Evolutionary conservation across 1,140 invertebrate genomes (phyloP).

Genomic region (Diploscapter pachys): DNA sequence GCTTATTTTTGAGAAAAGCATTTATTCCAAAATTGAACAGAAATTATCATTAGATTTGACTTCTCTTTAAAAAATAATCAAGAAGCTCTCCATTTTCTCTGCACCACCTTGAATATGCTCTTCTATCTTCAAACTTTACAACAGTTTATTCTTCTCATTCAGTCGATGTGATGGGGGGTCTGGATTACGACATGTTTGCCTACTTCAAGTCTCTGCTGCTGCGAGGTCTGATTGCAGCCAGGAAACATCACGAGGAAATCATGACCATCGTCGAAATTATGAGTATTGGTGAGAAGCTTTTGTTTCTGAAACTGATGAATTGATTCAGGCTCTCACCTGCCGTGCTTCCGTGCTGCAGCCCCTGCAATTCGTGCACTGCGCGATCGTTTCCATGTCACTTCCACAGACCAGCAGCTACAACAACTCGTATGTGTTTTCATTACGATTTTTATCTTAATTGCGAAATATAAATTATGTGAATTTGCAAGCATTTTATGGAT

Average conservation of each 20-base stretch:
- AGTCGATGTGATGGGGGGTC: slow-evolving; percentile 95
- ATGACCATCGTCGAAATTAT: slow-evolving; percentile 94
- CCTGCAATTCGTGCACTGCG: slow-evolving; percentile 78
- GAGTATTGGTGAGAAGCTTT: slow-evolving; percentile 75
- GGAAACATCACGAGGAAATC: slow-evolving; percentile 94
- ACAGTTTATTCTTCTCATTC: not conserved
- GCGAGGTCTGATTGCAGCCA: slow-evolving; percentile 86
- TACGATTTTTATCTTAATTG: not conserved
- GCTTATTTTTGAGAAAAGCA: no score
- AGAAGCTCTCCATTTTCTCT: no score
- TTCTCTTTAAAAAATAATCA: no score
- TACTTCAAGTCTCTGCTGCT: slow-evolving; percentile 96
- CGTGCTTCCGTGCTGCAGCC: slow-evolving; percentile 85
- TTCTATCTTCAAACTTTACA: no score
- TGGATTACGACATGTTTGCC: slow-evolving; percentile 90
- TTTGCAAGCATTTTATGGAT: no score
- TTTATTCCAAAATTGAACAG: no score
- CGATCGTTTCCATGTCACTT: slow-evolving; percentile 85
- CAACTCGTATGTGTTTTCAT: slow-evolving; percentile 68
- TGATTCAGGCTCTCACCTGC: slow-evolving; percentile 80
- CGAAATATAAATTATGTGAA: no score
- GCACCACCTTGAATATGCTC: no score
- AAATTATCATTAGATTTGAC: no score
- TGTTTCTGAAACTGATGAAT: not conserved
- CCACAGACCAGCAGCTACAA: slow-evolving; percentile 92